These are phyloP conservation scores for Drosophila sordidula DNA, from an alignment of 2,888 invertebrate genomes.

Conservation along the genomic window DNA sequence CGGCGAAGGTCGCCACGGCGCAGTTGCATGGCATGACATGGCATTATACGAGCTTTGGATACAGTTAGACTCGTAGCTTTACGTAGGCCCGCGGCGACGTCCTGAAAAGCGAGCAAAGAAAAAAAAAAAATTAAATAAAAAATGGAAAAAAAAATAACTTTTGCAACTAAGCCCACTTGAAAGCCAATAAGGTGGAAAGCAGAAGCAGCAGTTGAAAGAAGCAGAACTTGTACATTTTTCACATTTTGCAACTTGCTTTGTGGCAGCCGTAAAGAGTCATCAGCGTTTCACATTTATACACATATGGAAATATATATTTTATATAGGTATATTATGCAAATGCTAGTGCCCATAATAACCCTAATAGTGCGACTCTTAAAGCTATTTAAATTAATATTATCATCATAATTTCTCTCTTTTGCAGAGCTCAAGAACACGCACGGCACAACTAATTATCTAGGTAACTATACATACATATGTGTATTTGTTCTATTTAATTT, in stretches of 20 bases:
- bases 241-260: conserved; percentile 39
- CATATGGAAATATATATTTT: conserved; percentile 6
- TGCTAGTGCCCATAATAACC: conserved; percentile 12
- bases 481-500: too few species aligned
- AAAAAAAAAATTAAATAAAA: conserved; percentile 9
- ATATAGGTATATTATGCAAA: conserved; percentile 24
- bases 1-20: conserved; percentile 61
- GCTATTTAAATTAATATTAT: conserved; percentile 14
- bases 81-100: conserved; percentile 29
- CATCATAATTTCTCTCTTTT: conserved; percentile 13
- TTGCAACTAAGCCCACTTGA: conserved; percentile 41
- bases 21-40: conserved; percentile 43
- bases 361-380: conserved; percentile 13
- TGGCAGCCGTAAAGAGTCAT: conserved; percentile 17
- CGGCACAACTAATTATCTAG: conserved; percentile 1
- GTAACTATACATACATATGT: conserved; percentile 11
- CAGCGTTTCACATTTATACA: conserved; percentile 9
- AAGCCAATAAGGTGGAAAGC: conserved; percentile 50
- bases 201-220: conserved; percentile 5
- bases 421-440: conserved; percentile 4
- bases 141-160: conserved; percentile 19
- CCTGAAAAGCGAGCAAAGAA: conserved; percentile 4
- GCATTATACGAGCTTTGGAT: conserved; percentile 44
- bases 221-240: conserved; percentile 35
- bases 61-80: conserved; percentile 38